Percentiles rank a stretch among this genome's conserved stretches.
Conservation (phyloP, 2,888 invertebrate genomes). For the Sturmia bella region DNA sequence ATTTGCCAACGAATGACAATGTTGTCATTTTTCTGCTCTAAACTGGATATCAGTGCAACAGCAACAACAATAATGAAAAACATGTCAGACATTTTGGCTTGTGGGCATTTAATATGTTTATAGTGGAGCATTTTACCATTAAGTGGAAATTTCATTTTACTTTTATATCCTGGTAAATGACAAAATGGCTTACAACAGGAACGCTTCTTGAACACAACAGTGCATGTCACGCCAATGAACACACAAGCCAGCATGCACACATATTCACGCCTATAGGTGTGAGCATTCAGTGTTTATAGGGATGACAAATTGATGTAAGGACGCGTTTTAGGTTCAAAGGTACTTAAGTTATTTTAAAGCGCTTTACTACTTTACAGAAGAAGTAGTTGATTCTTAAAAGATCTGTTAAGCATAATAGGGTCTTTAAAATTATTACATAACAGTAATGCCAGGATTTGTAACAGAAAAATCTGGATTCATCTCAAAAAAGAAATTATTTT, state of each 20-base stretch:
- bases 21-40: constrained; percentile 21
- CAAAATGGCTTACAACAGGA: constrained; percentile 55
- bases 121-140: constrained; percentile 66
- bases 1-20: constrained; percentile 38
- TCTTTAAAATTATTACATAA: no score
- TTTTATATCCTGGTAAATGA: constrained; percentile 58
- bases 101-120: constrained; percentile 64
- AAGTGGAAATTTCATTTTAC: constrained; percentile 67
- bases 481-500: no score
- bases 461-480: no score
- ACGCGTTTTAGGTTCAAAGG: background rate
- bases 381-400: no score
- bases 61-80: constrained; percentile 26
- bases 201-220: background rate
- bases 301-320: constrained; percentile 1
- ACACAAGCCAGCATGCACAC: background rate
- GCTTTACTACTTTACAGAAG: no score
- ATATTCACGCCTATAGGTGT: background rate
- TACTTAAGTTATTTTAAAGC: background rate
- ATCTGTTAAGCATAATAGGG: no score
- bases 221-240: background rate
- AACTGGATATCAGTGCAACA: constrained; percentile 12
- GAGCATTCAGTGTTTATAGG: background rate
- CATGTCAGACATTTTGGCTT: constrained; percentile 68
- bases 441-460: no score